phyloP scores from a whole-genome alignment of 2,888 invertebrate genomes.

The Oscheius sp. region DNA sequence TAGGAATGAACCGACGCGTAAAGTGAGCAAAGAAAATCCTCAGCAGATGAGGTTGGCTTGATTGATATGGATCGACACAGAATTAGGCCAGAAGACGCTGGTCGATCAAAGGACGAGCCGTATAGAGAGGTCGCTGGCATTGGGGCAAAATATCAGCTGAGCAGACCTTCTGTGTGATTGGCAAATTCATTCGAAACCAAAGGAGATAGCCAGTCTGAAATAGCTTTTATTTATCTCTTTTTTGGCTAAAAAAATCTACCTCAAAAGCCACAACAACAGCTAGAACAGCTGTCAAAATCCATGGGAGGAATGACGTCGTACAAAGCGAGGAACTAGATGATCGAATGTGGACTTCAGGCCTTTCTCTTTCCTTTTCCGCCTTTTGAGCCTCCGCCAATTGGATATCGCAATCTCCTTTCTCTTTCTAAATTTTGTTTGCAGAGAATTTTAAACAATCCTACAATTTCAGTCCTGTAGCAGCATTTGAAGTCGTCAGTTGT shows the following conservation, averaged over 20 bases:
- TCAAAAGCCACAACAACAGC: not conserved
- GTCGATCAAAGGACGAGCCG: conserved; percentile 26
- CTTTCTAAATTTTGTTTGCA: conserved; percentile 32
- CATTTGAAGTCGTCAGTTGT: conserved; percentile 41
- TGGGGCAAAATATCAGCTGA: not conserved
- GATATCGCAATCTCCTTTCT: conserved; percentile 45
- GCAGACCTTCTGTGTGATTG: conserved; percentile 17
- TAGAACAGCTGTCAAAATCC: conserved; percentile 11
- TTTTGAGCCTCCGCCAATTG: conserved; percentile 27
- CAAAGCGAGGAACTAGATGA: conserved; percentile 6
- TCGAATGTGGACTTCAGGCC: not conserved
- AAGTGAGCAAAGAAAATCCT: conserved; percentile 17
- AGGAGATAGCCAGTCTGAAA: conserved; percentile 25
- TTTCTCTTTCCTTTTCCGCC: not conserved
- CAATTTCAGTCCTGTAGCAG: conserved; percentile 42
- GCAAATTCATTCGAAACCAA: conserved; percentile 11
- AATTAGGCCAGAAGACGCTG: conserved; percentile 22
- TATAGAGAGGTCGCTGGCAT: conserved; percentile 21
- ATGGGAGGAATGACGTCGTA: conserved; percentile 1
- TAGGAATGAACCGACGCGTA: conserved; percentile 21
- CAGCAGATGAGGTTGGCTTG: not conserved
- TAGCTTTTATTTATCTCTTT: not conserved
- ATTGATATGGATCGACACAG: not conserved
- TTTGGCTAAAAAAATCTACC: conserved; percentile 1
- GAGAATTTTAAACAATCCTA: conserved; percentile 1